Conservation (phyloP, 2,797 vertebrate species). For the Adrianichthys oophorus region DNA sequence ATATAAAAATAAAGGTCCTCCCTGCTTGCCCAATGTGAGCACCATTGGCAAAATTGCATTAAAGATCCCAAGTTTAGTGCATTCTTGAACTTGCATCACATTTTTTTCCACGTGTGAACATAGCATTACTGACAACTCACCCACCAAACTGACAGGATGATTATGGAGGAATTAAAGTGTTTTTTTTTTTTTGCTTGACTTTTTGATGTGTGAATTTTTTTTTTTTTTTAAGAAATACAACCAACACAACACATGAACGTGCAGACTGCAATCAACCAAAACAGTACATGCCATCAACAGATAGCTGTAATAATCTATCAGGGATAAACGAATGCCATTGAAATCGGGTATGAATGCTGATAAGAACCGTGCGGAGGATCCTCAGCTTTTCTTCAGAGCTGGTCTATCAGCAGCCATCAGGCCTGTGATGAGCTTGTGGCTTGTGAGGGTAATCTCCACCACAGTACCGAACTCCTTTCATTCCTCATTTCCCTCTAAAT, state of each 20-base stretch:
- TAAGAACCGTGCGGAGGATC: conserved; percentile 14
- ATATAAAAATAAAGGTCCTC: too few relatives aligned
- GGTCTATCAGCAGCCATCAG: conserved; percentile 50
- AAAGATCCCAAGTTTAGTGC: too few relatives aligned
- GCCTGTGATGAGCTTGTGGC: conserved; percentile 49
- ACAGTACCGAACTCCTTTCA: conserved; percentile 40
- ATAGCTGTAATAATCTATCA: conserved; percentile 7
- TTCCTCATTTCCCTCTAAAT: conserved; percentile 58
- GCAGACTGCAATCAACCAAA: conserved; percentile 5
- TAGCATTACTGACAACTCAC: too few relatives aligned
- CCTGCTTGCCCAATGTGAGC: too few relatives aligned
- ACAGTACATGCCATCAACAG: background rate
- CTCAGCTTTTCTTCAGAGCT: conserved; percentile 22
- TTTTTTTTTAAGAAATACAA: conserved; percentile 15
- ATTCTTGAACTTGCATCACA: too few relatives aligned
- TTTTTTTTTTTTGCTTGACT: too few relatives aligned
- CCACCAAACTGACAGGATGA: too few relatives aligned
- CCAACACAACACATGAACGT: background rate
- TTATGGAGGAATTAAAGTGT: too few relatives aligned
- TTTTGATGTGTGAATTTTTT: conserved; percentile 2
- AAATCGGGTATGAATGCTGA: conserved; percentile 20
- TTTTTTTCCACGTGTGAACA: too few relatives aligned
- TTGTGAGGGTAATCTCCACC: conserved; percentile 35
- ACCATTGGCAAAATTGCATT: too few relatives aligned
- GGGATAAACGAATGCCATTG: conserved; percentile 15